Conservation (phyloP, 2,797 vertebrate genomes). For the Urosaurus nigricauda region DNA sequence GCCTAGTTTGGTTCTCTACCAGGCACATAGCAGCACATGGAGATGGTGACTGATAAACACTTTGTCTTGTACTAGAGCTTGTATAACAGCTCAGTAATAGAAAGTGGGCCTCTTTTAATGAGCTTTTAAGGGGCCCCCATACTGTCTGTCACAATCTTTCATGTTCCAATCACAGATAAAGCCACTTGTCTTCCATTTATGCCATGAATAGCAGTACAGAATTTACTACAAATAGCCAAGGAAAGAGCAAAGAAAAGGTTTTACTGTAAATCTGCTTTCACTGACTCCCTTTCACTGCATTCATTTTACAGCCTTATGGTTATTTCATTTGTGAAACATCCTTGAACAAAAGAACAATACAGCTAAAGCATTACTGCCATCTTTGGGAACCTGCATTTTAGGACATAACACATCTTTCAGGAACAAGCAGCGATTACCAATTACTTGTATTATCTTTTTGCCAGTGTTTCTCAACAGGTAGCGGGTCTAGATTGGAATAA, state of each 20-base stretch:
- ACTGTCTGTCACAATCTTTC: background rate
- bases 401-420: conserved; percentile 58
- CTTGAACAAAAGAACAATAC: conserved; percentile 56
- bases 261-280: background rate
- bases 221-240: background rate
- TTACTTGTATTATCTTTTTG: conserved; percentile 72
- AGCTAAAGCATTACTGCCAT: conserved; percentile 28
- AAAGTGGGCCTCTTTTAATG: background rate
- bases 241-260: conserved; percentile 32
- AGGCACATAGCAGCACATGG: background rate
- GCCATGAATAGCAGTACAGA: background rate
- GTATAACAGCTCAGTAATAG: background rate
- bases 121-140: background rate
- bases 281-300: background rate
- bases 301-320: background rate
- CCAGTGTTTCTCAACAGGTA: conserved; percentile 70
- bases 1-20: background rate
- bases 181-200: background rate
- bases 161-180: background rate
- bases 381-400: conserved; percentile 61
- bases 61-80: background rate
- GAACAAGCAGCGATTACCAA: conserved; percentile 71
- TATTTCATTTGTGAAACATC: background rate
- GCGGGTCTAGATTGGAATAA: conserved; percentile 64
- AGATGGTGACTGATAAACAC: background rate